Evolutionary conservation across 2,797 vertebrate species (phyloP).

Genomic region (Bovichtus diacanthus): DNA sequence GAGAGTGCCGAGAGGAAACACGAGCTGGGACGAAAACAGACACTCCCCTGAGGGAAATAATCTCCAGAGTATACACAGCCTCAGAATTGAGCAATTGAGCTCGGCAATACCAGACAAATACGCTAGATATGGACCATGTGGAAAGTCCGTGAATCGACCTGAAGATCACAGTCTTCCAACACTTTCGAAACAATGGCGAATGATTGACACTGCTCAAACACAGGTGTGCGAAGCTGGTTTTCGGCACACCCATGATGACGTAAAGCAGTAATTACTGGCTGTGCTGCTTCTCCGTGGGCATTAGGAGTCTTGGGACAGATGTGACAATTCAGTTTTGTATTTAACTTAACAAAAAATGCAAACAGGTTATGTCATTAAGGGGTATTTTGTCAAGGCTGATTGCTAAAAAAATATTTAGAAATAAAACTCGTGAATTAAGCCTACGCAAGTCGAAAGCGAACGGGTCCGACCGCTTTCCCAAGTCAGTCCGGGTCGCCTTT

Average conservation of each 20-base stretch:
- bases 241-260: conserved; percentile 50
- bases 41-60: background rate
- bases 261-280: conserved; percentile 19
- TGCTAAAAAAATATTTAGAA: too few relatives aligned
- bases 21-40: background rate
- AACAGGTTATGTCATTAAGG: background rate
- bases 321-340: background rate
- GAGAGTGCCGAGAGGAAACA: background rate
- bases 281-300: background rate
- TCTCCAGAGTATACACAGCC: background rate
- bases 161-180: background rate
- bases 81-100: background rate
- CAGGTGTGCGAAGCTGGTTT: conserved; percentile 41
- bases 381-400: background rate
- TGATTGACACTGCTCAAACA: conserved; percentile 34
- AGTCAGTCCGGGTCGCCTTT: conserved; percentile 46
- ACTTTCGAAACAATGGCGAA: background rate
- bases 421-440: too few relatives aligned
- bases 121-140: background rate
- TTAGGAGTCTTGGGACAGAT: background rate
- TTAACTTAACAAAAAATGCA: background rate
- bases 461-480: background rate
- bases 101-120: background rate
- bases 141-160: background rate
- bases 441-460: background rate